A percentile compares a stretch with the other conserved stretches of the same genome.
phyloP scores from a whole-genome alignment of 2,113 vertebrate species.

The Balaeniceps rex region DNA sequence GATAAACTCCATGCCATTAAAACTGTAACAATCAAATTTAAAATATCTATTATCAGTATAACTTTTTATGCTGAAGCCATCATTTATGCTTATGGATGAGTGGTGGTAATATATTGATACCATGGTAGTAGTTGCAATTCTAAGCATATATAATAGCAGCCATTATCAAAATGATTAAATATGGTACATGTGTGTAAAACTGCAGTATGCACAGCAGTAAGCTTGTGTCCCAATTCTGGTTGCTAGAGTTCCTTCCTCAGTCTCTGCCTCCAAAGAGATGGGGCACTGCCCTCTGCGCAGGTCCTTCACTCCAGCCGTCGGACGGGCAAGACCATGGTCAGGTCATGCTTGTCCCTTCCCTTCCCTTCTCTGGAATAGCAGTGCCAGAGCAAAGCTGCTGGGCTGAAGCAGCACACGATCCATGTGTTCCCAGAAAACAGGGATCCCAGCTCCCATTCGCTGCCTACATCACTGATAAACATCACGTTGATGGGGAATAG shows the following conservation, averaged over 20 bases:
- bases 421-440: background rate
- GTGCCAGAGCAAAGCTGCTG: background rate
- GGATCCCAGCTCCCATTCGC: accelerated
- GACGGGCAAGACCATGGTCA: accelerated
- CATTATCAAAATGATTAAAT: background rate
- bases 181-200: background rate
- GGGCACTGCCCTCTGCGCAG: background rate
- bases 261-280: background rate
- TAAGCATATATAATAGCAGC: background rate
- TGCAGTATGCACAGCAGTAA: background rate
- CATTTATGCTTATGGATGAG: background rate
- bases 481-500: accelerated
- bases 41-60: background rate
- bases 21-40: background rate
- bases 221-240: background rate
- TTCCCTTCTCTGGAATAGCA: background rate
- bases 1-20: background rate
- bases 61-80: background rate
- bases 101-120: background rate
- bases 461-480: background rate
- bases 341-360: background rate
- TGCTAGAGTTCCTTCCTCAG: background rate
- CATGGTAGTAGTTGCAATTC: background rate
- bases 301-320: background rate
- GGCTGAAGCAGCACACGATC: background rate